Percentiles rank a stretch among this genome's conserved stretches.
phyloP scores from a whole-genome alignment of 2,113 vertebrate genomes.

The Leucosticte australis region DNA sequence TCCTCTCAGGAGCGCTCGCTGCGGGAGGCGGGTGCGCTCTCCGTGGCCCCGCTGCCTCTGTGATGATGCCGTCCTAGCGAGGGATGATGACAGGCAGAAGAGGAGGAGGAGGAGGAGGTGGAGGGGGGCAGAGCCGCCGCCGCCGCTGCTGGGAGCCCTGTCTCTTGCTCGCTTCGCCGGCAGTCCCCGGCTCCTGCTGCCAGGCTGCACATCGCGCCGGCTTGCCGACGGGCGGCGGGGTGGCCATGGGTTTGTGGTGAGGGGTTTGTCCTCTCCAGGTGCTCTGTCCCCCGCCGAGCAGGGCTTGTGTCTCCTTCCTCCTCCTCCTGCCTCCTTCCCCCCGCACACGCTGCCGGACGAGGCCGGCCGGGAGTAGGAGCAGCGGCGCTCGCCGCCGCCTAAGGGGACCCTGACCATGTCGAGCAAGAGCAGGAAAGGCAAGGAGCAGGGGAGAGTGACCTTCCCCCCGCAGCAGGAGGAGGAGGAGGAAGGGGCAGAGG shows the following conservation, averaged over 20 bases:
- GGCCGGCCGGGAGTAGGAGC: background rate
- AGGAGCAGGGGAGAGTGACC: slow-evolving; percentile 74
- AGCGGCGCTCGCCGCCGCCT: background rate
- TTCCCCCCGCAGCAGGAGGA: slow-evolving; percentile 64
- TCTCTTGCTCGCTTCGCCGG: background rate
- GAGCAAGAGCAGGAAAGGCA: slow-evolving; percentile 66
- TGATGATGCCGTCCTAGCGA: slow-evolving; percentile 31
- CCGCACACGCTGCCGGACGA: background rate
- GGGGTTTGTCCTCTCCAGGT: background rate
- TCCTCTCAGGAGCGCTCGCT: background rate
- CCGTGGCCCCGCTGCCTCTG: background rate
- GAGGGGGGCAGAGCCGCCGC: slow-evolving; percentile 1
- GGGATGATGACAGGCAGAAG: slow-evolving; percentile 62
- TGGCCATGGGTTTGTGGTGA: background rate
- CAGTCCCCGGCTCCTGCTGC: background rate
- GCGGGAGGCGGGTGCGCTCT: background rate
- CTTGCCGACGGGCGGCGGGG: background rate
- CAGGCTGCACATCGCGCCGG: background rate
- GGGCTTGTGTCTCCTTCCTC: background rate
- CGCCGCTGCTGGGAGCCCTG: background rate
- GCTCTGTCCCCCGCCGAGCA: background rate
- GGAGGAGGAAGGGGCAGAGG: slow-evolving; percentile 48
- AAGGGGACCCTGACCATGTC: slow-evolving; percentile 60
- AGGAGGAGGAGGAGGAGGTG: background rate
- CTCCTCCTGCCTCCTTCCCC: background rate